Evolutionary conservation across 2,797 vertebrate genomes (phyloP), one percentile per base, ranked within the genome.

Genomic region (Eutrigla gurnardus): DNA sequence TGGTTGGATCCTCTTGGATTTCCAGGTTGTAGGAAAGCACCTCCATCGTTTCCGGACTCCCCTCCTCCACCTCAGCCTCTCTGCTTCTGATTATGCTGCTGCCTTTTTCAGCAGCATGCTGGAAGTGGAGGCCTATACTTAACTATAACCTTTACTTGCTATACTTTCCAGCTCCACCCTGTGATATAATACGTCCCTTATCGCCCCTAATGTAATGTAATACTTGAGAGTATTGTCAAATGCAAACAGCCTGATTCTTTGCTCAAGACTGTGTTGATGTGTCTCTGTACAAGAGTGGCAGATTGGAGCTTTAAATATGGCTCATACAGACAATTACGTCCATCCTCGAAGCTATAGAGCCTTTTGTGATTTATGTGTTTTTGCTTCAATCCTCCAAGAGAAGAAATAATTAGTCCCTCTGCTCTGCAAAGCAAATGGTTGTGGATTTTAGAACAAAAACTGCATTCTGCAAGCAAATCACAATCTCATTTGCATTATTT

Each of bases 321-420:
- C 40, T 82, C 50, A 75, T 72, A 40, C 63, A 33, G 35, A 59
- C 32, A 49, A 36, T 60, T 50, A 61, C 18, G 14, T 14, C 32
- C 50, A 50, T n/a, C 39, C 65, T 64, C 53, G 58, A 12, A 42
- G 36, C 64, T 57, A 62, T 18, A 33, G 35, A 55, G 40, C 39
- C 59, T 36, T 52, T 43, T 32, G 0, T 73, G 37, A 81, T 81
- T 74, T 36, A 73, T 81, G 50, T 32, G 18, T 52, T 52, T 58
- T 50, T 18, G 7, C 49, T 66, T 50, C 70, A 64, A 81, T 84
- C 47, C 73, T 58, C 7, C 43, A 50, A 46, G 40, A 75, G 17
- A 18, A 54, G 3, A 73, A 66, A 86, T 81, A 70, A 87, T 86
- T 70, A 78, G 65, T 81, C 79, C 49, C 83, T 75, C 49, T 80